A percentile compares a stretch with the other conserved stretches of the same genome.
Evolutionary conservation across 2,888 invertebrate genomes (phyloP).

Genomic region (Abscondita cerata): DNA sequence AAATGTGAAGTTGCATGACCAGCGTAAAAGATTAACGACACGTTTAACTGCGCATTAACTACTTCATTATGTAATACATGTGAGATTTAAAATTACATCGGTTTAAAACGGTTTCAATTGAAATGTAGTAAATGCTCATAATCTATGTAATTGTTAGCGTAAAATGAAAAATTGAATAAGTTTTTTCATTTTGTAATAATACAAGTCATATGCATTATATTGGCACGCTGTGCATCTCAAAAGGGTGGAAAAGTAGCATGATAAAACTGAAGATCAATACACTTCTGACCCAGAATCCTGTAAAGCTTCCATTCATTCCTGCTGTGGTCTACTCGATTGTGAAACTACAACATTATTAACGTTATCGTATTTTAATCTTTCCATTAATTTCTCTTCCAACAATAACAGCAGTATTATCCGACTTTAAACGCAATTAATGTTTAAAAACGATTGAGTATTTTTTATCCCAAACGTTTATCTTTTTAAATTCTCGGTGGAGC

Average conservation of each 20-base stretch:
- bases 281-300: conserved; percentile 51
- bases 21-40: conserved; percentile 14
- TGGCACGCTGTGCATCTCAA: conserved; percentile 17
- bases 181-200: background rate
- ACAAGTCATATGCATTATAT: background rate
- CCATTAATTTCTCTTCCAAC: background rate
- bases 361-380: conserved; percentile 1
- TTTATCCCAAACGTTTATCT: no score
- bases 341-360: conserved; percentile 26
- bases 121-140: no score
- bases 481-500: no score
- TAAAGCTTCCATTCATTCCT: conserved; percentile 35
- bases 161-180: no score
- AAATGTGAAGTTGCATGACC: background rate
- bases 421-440: no score
- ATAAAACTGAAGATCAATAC: conserved; percentile 49
- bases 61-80: background rate
- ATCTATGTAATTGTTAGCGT: no score
- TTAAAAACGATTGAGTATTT: no score
- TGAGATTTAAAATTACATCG: background rate
- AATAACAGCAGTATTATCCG: no score
- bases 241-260: conserved; percentile 29
- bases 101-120: no score
- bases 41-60: conserved; percentile 8
- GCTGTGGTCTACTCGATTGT: conserved; percentile 33